Evolutionary conservation across 1,140 invertebrate species (phyloP).

Genomic region (Andricus grossulariae): DNA sequence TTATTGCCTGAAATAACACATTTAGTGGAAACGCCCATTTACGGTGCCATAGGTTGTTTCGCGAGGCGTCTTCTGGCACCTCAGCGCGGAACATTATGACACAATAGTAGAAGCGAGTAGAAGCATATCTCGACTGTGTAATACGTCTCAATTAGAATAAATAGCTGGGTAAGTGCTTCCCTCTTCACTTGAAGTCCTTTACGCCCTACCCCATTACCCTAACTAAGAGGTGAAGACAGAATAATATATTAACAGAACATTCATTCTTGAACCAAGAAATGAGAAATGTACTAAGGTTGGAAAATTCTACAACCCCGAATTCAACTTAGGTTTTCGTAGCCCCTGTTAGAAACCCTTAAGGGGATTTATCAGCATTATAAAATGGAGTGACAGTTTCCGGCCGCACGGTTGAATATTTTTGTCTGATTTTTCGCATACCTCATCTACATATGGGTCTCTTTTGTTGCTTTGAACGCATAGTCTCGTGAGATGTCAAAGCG

Average conservation of each 20-base stretch:
- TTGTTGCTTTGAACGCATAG: too few relatives aligned
- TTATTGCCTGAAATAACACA: slow-evolving; percentile 1
- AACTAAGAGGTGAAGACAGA: neutral
- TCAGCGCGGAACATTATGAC: slow-evolving; percentile 42
- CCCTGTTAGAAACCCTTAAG: too few relatives aligned
- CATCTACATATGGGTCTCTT: too few relatives aligned
- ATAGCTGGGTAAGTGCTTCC: slow-evolving; percentile 51
- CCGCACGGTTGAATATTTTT: too few relatives aligned
- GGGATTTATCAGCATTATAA: too few relatives aligned
- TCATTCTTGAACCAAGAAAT: neutral
- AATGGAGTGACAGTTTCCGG: too few relatives aligned
- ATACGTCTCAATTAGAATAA: slow-evolving; percentile 58
- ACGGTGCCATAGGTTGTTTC: slow-evolving; percentile 49
- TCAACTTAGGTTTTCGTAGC: too few relatives aligned
- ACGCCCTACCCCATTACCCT: neutral
- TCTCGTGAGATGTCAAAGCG: too few relatives aligned
- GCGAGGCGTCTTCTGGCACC: slow-evolving; percentile 30
- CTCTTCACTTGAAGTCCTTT: slow-evolving; percentile 26
- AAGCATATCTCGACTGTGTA: slow-evolving; percentile 46
- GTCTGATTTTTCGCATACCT: too few relatives aligned
- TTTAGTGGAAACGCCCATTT: slow-evolving; percentile 53
- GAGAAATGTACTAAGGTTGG: too few relatives aligned
- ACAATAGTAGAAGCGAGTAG: slow-evolving; percentile 5
- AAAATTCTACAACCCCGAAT: too few relatives aligned
- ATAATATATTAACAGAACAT: slow-evolving; percentile 8